Evolutionary conservation across 2,888 invertebrate genomes (phyloP).

Genomic region (Drosophila melanocephala): DNA sequence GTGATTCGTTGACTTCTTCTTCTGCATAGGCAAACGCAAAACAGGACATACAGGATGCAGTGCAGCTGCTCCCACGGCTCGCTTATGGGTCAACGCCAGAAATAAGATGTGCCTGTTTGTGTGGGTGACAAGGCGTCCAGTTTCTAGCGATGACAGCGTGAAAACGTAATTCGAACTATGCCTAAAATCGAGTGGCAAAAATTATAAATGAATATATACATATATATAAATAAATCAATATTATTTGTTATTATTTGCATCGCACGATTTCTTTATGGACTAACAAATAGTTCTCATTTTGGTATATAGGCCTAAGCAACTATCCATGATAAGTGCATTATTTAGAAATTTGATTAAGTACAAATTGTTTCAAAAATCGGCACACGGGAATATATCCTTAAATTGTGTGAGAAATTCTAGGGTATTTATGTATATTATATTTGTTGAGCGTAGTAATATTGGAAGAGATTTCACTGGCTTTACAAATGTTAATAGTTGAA

Average conservation of each 20-base stretch:
- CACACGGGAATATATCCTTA: not conserved
- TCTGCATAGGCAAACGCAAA: conserved; percentile 31
- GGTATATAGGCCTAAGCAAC: not conserved
- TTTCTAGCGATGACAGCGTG: conserved; percentile 37
- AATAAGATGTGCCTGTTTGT: conserved; percentile 16
- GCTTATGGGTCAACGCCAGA: conserved; percentile 50
- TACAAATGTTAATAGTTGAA: not conserved
- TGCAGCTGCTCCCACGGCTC: conserved; percentile 17
- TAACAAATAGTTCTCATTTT: not conserved
- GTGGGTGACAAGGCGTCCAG: not conserved
- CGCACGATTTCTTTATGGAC: not conserved
- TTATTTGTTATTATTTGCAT: not conserved
- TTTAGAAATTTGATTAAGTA: not conserved
- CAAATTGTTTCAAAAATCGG: not conserved
- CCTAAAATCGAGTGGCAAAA: not conserved
- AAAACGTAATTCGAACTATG: no score
- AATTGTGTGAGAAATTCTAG: not conserved
- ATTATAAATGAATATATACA: not conserved
- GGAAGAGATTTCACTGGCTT: not conserved
- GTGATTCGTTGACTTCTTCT: conserved; percentile 43
- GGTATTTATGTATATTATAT: not conserved
- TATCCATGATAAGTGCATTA: not conserved
- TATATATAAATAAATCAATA: no score
- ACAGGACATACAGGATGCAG: conserved; percentile 29
- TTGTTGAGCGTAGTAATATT: not conserved